Evolutionary conservation across 2,113 vertebrate genomes (phyloP).

Genomic region (Rhynchomys soricoides): DNA sequence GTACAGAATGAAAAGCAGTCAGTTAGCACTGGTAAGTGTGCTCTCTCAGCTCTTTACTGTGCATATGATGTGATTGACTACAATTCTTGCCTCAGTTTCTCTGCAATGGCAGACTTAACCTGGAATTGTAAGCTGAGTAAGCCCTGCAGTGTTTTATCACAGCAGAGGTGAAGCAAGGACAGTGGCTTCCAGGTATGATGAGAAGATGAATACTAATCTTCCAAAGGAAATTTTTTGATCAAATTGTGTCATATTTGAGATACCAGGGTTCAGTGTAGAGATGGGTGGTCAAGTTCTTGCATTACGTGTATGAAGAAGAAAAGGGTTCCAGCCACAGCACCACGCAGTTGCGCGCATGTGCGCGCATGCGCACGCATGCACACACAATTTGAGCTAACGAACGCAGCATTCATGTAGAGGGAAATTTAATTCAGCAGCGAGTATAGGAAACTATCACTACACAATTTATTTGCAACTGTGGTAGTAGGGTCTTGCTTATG

Average conservation of each 20-base stretch:
- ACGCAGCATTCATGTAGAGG: neutral
- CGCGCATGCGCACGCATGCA: neutral
- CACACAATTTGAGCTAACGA: neutral
- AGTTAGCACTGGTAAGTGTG: neutral
- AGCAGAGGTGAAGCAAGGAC: neutral
- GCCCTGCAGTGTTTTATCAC: neutral
- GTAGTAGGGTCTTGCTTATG: neutral
- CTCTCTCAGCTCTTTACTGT: neutral
- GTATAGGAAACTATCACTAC: neutral
- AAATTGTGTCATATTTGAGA: neutral
- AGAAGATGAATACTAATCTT: neutral
- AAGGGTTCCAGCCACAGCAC: neutral
- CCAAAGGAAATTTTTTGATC: neutral
- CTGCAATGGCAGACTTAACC: neutral
- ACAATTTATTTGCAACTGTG: neutral
- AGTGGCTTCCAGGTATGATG: neutral
- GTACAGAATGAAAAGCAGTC: neutral
- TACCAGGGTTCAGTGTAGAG: neutral
- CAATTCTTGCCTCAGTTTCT: neutral
- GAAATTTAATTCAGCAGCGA: neutral
- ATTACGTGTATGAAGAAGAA: neutral
- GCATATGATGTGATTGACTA: neutral
- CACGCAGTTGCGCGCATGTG: neutral
- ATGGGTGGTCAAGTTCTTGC: neutral
- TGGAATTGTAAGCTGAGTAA: neutral